A percentile compares a stretch with the other conserved stretches of the same genome.
Conservation (phyloP, 2,113 vertebrate species). For the Pungitius pungitius region DNA sequence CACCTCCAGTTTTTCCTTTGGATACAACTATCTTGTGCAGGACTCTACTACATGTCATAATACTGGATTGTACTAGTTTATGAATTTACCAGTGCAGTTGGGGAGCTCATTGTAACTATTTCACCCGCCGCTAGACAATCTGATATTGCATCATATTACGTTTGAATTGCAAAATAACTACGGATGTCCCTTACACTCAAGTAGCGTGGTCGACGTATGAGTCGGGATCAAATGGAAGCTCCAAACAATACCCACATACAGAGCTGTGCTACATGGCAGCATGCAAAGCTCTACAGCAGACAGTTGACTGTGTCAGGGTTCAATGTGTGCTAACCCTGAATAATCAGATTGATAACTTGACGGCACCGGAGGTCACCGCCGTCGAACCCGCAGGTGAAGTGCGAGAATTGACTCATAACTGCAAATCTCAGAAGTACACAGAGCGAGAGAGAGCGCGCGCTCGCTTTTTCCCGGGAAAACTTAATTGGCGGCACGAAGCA, state of each 20-base stretch:
- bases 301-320: not conserved
- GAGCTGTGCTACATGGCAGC: not conserved
- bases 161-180: not conserved
- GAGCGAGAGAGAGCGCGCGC: slow-evolving; percentile 29
- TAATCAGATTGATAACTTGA: slow-evolving; percentile 17
- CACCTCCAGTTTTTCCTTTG: not conserved
- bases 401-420: slow-evolving; percentile 31
- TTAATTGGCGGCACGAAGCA: slow-evolving; percentile 74
- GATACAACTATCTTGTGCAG: not conserved
- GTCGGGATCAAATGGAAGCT: not conserved
- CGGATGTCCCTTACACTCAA: not conserved
- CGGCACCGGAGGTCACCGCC: slow-evolving; percentile 37
- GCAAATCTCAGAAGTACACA: slow-evolving; percentile 43
- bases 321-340: slow-evolving; percentile 25
- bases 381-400: slow-evolving; percentile 43
- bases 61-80: not conserved
- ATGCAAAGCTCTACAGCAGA: not conserved
- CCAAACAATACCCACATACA: not conserved
- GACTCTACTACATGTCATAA: not conserved
- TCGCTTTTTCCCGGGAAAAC: slow-evolving; percentile 63
- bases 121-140: not conserved
- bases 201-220: not conserved
- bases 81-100: not conserved
- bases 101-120: not conserved
- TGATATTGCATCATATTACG: not conserved